Percentiles rank a stretch among this genome's conserved stretches.
These are phyloP conservation scores for Tapera naevia DNA, from an alignment of 2,797 vertebrate genomes.

Conservation along the genomic window DNA sequence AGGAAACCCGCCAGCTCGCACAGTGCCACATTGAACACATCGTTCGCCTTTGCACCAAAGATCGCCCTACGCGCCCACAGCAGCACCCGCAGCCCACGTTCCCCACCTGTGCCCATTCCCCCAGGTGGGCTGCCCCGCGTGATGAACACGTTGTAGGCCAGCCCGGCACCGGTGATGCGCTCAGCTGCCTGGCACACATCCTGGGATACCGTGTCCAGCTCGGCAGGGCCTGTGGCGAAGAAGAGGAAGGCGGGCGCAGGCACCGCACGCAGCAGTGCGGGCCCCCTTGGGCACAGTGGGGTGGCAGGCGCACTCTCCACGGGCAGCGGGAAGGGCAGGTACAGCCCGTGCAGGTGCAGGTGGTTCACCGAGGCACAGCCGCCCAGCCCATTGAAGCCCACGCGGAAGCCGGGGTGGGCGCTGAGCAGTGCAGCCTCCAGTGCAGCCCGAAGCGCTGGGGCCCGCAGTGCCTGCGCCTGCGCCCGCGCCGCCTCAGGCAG, in stretches of 20 bases:
- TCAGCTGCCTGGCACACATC: conserved; percentile 80
- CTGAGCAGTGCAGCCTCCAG: conserved; percentile 89
- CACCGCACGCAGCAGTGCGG: conserved; percentile 75
- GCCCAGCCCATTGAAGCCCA: conserved; percentile 94
- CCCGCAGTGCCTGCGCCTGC: conserved; percentile 60
- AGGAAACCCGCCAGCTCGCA: conserved; percentile 93
- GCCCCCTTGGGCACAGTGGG: conserved; percentile 71
- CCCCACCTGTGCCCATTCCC: background rate
- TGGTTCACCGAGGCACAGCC: conserved; percentile 94
- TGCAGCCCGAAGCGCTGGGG: conserved; percentile 64
- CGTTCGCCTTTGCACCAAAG: conserved; percentile 85
- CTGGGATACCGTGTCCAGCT: conserved; percentile 51
- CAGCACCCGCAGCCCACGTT: conserved; percentile 82
- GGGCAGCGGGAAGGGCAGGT: conserved; percentile 79
- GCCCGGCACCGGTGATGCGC: conserved; percentile 74
- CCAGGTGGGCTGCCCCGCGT: conserved; percentile 82
- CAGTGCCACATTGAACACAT: conserved; percentile 82
- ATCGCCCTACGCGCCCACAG: conserved; percentile 83
- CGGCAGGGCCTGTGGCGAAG: conserved; percentile 73
- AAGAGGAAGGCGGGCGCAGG: conserved; percentile 86
- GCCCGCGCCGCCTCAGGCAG: conserved; percentile 80
- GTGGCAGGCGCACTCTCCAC: conserved; percentile 78
- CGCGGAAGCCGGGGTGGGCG: conserved; percentile 82
- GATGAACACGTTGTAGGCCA: conserved; percentile 89
- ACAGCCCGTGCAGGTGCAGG: conserved; percentile 90